Evolutionary conservation across 2,888 invertebrate genomes (phyloP).

Genomic region (Sesia bembeciformis): DNA sequence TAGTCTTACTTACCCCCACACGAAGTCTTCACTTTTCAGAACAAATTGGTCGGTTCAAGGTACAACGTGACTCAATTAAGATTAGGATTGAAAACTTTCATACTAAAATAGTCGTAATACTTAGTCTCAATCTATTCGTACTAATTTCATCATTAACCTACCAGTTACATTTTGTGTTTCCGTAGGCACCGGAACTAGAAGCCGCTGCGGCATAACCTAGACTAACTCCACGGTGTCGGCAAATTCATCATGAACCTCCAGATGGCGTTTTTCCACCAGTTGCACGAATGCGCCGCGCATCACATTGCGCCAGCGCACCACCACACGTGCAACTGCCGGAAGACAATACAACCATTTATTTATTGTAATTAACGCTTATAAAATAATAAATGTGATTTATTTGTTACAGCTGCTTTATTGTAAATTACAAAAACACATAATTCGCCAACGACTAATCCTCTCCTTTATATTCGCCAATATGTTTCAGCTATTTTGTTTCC

Average conservation of each 20-base stretch:
- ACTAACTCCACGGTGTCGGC: slow-evolving; percentile 56
- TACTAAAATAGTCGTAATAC: background rate
- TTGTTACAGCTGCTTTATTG: no score
- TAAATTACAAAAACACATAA: no score
- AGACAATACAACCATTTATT: slow-evolving; percentile 32
- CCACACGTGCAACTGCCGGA: slow-evolving; percentile 65
- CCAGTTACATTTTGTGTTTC: slow-evolving; percentile 4
- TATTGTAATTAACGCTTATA: background rate
- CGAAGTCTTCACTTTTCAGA: no score
- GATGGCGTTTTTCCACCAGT: slow-evolving; percentile 64
- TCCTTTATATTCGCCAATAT: no score
- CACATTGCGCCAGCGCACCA: slow-evolving; percentile 11
- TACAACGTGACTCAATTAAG: no score
- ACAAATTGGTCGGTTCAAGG: no score
- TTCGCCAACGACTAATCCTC: no score
- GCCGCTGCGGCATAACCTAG: slow-evolving; percentile 27
- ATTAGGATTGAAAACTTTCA: background rate
- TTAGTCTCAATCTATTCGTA: background rate
- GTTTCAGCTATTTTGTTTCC: no score
- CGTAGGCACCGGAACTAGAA: slow-evolving; percentile 39
- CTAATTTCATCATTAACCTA: background rate
- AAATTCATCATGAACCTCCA: slow-evolving; percentile 46
- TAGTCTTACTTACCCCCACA: no score
- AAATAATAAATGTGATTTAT: background rate
- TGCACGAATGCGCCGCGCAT: slow-evolving; percentile 34